Conservation (phyloP, 1,140 invertebrate species). For the Papilio machaon region DNA sequence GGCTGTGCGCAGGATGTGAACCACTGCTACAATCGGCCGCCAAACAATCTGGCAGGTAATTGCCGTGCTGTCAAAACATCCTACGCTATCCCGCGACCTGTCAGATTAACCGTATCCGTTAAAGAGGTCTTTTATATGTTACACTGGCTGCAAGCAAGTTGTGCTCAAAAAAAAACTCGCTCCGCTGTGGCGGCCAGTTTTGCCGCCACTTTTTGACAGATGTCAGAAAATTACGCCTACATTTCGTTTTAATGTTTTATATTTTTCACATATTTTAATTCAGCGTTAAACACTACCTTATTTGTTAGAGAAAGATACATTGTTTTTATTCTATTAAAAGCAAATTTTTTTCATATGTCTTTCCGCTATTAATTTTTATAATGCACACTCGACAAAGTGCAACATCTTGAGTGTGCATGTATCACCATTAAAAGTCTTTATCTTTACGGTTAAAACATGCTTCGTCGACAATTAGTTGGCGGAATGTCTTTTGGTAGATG, state of each 20-base stretch:
- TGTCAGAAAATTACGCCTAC: conserved; percentile 20
- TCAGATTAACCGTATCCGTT: conserved; percentile 77
- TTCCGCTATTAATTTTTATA: conserved; percentile 10
- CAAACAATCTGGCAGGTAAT: conserved; percentile 73
- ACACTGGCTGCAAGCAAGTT: conserved; percentile 43
- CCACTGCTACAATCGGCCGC: conserved; percentile 52
- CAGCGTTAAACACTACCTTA: too few relatives aligned
- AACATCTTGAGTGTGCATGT: conserved; percentile 52
- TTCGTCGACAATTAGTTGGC: conserved; percentile 52
- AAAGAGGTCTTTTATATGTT: conserved; percentile 57
- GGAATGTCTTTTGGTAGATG: conserved; percentile 25
- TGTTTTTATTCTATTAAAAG: background rate
- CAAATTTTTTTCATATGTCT: background rate
- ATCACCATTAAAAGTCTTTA: conserved; percentile 50
- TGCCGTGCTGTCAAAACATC: conserved; percentile 75
- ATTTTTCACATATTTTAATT: background rate
- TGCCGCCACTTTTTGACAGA: conserved; percentile 36
- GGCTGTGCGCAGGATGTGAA: conserved; percentile 66
- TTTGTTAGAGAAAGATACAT: background rate
- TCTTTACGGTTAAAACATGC: conserved; percentile 59
- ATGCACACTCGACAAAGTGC: conserved; percentile 36
- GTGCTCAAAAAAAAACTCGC: conserved; percentile 45
- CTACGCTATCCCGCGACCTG: conserved; percentile 63
- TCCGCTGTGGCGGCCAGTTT: conserved; percentile 26
- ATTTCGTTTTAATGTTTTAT: background rate